phyloP scores from a whole-genome alignment of 2,888 invertebrate species.

The Urechis unicinctus region DNA sequence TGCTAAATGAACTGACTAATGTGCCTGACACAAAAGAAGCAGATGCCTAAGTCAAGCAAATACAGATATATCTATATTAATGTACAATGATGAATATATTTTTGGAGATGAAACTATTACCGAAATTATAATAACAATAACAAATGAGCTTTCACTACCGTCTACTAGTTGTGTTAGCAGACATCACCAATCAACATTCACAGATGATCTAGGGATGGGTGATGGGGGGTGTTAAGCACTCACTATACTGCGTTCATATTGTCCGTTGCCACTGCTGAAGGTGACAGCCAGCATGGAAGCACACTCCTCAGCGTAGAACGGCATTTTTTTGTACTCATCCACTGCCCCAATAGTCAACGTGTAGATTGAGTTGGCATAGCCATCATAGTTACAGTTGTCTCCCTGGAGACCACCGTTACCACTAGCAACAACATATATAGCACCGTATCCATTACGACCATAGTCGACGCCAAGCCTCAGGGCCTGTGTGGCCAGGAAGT shows the following conservation, averaged over 20 bases:
- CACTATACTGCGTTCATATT: conserved; percentile 38
- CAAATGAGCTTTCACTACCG: no score
- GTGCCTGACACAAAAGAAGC: no score
- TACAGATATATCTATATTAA: no score
- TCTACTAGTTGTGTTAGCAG: no score
- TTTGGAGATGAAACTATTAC: no score
- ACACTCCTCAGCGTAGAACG: conserved; percentile 51
- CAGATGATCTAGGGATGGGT: no score
- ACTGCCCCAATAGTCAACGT: conserved; percentile 51
- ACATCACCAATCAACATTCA: no score
- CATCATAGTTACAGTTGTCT: conserved; percentile 53
- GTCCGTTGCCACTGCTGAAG: conserved; percentile 45
- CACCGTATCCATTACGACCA: conserved; percentile 48
- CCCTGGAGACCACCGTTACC: conserved; percentile 48
- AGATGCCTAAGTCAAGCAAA: no score
- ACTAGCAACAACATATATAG: conserved; percentile 52
- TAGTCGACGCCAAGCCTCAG: conserved; percentile 46
- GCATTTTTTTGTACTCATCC: conserved; percentile 48
- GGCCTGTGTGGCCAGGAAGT: conserved; percentile 44
- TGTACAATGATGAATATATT: no score
- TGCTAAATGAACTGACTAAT: no score
- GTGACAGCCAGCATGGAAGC: conserved; percentile 51
- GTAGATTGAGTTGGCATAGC: conserved; percentile 52
- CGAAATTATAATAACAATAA: no score
- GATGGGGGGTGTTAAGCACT: conserved; percentile 16